Evolutionary conservation across 2,113 vertebrate genomes (phyloP).

Genomic region (Rhabdomys dilectus): DNA sequence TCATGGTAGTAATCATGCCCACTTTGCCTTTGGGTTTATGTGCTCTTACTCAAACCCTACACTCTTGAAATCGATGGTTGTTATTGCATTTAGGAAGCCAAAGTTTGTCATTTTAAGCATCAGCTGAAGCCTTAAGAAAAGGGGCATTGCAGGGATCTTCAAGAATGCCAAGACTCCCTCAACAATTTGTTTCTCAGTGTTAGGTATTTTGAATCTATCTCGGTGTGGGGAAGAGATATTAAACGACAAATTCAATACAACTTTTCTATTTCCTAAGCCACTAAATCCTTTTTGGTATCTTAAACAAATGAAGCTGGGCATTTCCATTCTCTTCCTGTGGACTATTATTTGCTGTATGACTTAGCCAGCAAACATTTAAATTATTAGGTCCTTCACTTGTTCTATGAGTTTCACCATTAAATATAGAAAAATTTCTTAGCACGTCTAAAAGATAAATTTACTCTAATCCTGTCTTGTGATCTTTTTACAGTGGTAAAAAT

Average conservation of each 20-base stretch:
- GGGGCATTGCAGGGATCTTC: background rate
- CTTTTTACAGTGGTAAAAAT: background rate
- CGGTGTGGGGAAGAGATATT: background rate
- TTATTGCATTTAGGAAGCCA: background rate
- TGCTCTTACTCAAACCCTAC: background rate
- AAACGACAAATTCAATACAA: background rate
- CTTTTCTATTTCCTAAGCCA: background rate
- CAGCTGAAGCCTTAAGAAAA: background rate
- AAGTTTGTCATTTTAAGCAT: rapidly evolving
- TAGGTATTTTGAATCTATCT: background rate
- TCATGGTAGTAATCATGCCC: no score
- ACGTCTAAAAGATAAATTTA: background rate
- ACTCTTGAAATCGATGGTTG: background rate
- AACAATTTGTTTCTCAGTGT: background rate
- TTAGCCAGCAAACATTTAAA: background rate
- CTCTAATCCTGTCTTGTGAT: background rate
- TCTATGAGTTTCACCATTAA: background rate
- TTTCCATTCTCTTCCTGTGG: background rate
- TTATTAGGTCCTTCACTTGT: background rate
- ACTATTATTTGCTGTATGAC: background rate
- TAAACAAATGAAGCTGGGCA: background rate
- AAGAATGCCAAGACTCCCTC: background rate
- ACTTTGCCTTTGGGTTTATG: background rate
- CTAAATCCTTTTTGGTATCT: background rate
- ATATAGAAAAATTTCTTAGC: background rate